phyloP scores from a whole-genome alignment of 1,140 invertebrate species.

The Zophobas morio region DNA sequence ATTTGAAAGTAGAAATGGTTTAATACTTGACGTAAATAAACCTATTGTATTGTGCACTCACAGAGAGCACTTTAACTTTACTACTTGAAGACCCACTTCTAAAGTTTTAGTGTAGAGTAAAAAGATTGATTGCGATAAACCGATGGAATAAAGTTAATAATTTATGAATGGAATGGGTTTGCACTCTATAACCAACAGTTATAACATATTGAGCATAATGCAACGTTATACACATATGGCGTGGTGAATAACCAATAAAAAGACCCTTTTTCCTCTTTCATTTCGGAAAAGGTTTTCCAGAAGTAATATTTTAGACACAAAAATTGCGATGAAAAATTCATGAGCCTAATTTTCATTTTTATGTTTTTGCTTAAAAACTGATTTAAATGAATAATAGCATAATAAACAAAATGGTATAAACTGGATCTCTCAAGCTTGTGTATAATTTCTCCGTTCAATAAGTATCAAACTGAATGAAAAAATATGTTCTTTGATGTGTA shows the following conservation, averaged over 20 bases:
- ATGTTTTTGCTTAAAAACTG: constrained; percentile 33
- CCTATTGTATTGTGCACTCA: too few relatives aligned
- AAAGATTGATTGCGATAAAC: neutral
- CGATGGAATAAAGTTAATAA: neutral
- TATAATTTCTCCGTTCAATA: too few relatives aligned
- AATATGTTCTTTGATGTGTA: neutral
- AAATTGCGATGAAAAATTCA: constrained; percentile 37
- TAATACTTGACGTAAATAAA: too few relatives aligned
- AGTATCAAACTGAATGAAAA: neutral
- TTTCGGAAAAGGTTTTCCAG: constrained; percentile 29
- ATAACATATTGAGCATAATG: constrained; percentile 22
- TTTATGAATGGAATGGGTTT: neutral
- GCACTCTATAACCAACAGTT: constrained; percentile 8
- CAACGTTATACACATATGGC: constrained; percentile 29
- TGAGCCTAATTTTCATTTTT: constrained; percentile 37
- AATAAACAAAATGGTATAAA: neutral
- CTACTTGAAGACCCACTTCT: neutral
- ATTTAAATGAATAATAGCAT: constrained; percentile 16
- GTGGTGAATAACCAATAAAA: constrained; percentile 30
- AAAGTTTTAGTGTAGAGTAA: neutral
- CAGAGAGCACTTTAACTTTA: too few relatives aligned
- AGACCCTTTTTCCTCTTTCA: constrained; percentile 31
- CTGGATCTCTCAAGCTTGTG: too few relatives aligned
- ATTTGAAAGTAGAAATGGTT: too few relatives aligned
- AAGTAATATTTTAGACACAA: constrained; percentile 32